A percentile compares a stretch with the other conserved stretches of the same genome.
These are phyloP conservation scores for Diachasmimorpha longicaudata DNA, from an alignment of 1,140 invertebrate species.

Conservation along the genomic window DNA sequence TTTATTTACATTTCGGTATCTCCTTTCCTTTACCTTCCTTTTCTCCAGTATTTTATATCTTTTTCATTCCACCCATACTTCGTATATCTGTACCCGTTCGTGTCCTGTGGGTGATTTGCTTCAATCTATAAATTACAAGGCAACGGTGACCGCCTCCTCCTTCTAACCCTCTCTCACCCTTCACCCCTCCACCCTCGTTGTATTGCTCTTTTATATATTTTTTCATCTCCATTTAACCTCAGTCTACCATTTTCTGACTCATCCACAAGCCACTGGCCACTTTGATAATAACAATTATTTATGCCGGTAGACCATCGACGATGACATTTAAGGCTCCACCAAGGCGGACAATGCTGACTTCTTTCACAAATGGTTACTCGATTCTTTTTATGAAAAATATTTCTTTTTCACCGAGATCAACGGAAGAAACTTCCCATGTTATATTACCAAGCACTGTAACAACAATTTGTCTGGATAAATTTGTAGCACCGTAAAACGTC, in stretches of 20 bases:
- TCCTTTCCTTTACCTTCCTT: background rate
- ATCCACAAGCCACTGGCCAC: constrained; percentile 32
- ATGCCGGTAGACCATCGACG: constrained; percentile 47
- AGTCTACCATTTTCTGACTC: constrained; percentile 34
- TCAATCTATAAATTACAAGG: constrained; percentile 59
- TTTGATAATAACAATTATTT: constrained; percentile 61
- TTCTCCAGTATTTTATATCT: constrained; percentile 4
- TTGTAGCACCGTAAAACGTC: background rate
- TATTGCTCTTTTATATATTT: background rate
- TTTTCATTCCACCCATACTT: background rate
- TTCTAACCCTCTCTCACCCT: background rate
- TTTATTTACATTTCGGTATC: constrained; percentile 10
- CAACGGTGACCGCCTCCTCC: constrained; percentile 44
- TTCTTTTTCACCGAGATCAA: background rate
- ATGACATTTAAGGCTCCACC: constrained; percentile 55
- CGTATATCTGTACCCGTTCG: constrained; percentile 1
- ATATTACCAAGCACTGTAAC: background rate
- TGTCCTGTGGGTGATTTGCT: constrained; percentile 40
- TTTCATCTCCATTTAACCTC: background rate
- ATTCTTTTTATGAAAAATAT: background rate
- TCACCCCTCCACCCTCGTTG: background rate
- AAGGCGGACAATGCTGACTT: constrained; percentile 11
- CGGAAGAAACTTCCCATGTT: background rate
- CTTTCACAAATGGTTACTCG: background rate
- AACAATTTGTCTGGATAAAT: background rate